A percentile compares a stretch with the other conserved stretches of the same genome.
Evolutionary conservation across 2,797 vertebrate genomes (phyloP).

Genomic region (Micrastur ruficollis): DNA sequence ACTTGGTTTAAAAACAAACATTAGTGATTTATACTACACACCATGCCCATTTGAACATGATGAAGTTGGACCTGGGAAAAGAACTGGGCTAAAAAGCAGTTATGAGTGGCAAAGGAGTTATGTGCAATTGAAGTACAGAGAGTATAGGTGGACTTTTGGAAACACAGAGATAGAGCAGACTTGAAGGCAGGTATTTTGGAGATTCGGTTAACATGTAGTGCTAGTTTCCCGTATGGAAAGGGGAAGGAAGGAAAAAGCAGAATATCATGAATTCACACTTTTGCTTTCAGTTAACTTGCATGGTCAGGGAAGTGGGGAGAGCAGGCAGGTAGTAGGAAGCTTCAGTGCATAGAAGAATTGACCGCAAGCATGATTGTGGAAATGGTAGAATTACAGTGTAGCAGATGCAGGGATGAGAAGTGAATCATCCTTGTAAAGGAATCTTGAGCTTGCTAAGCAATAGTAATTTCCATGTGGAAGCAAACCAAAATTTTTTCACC

Average conservation of each 20-base stretch:
- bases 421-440: not conserved
- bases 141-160: not conserved
- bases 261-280: not conserved
- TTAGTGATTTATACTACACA: not conserved
- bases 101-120: not conserved
- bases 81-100: not conserved
- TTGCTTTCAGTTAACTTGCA: not conserved
- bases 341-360: rapidly evolving
- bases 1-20: not conserved
- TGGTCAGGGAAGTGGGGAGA: not conserved
- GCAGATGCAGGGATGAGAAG: not conserved
- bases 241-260: not conserved
- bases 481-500: not conserved
- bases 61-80: not conserved
- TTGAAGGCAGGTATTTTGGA: not conserved
- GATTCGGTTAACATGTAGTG: not conserved
- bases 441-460: not conserved
- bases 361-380: not conserved
- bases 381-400: not conserved
- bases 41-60: not conserved
- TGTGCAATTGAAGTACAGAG: not conserved
- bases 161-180: not conserved
- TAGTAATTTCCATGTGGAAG: not conserved
- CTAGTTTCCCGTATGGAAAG: not conserved
- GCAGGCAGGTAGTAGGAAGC: not conserved